These are phyloP conservation scores for Drosophila ambigua DNA, from an alignment of 1,140 invertebrate genomes.

Conservation along the genomic window DNA sequence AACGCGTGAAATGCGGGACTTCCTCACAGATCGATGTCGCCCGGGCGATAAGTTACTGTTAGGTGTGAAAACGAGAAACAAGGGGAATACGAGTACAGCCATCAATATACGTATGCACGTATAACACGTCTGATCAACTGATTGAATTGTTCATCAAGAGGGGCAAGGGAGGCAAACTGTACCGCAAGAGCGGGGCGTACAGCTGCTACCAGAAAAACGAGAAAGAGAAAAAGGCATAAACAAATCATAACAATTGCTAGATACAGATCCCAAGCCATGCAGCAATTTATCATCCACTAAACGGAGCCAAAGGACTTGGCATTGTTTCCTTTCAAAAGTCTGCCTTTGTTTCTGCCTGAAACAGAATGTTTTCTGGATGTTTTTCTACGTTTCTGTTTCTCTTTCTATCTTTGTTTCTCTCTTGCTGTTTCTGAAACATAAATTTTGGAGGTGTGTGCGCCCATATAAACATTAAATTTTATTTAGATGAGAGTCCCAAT, in stretches of 20 bases:
- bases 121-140: not conserved
- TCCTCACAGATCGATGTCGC: constrained; percentile 36
- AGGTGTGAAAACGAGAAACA: constrained; percentile 21
- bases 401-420: not conserved
- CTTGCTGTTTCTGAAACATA: too few relatives aligned
- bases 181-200: constrained; percentile 52
- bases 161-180: constrained; percentile 20
- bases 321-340: constrained; percentile 36
- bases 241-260: constrained; percentile 69
- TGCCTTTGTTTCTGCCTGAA: constrained; percentile 34
- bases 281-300: constrained; percentile 75
- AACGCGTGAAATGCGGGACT: constrained; percentile 57
- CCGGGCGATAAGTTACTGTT: constrained; percentile 43
- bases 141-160: constrained; percentile 35
- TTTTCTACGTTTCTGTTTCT: constrained; percentile 1
- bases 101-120: not conserved
- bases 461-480: constrained; percentile 79
- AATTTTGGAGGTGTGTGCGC: constrained; percentile 53
- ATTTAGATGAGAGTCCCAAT: constrained; percentile 67
- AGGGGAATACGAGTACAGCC: not conserved
- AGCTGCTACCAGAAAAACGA: constrained; percentile 49
- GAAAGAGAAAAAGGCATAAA: constrained; percentile 39
- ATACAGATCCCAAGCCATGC: constrained; percentile 9
- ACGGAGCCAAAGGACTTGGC: constrained; percentile 64
- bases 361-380: not conserved